Base-by-base conservation (phyloP, 2,797 vertebrate genomes). In the Orientallactaga sibirica region DNA sequence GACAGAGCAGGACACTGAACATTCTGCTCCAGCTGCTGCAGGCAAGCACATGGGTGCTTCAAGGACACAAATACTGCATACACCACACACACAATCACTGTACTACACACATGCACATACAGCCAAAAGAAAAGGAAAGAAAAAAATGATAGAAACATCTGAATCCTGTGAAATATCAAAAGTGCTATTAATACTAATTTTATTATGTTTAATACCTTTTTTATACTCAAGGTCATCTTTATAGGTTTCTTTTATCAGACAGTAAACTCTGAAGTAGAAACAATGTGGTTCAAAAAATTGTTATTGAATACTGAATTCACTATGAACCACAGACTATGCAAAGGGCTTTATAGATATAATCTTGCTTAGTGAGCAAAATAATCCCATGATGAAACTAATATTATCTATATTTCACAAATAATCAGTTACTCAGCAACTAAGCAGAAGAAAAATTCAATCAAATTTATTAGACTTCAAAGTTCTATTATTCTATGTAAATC, bases 391-490 rank as follows among this genome's bases (percentile, higher is more conserved):
- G 84, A 14, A 86, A 94, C 19, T 61, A 81, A 48, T 75, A 90
- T 67, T 90, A 90, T 77, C 9, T 37, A 4, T 37, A 88, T 58
- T 88, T 91, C 91, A 94, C 33, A 94, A 88, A 96, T 20, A 78
- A 52, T 48, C 9, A 82, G 48, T 75, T 22, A 90, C 10, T 91
- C 8, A 75, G 14, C 18, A 90, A 93, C 41, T 88, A 68, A 62
- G 70, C 73, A 75, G 71, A 20, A 93, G 74, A 15, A 84, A 90
- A 92, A 88, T 70, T 94, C 86, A 92, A 55, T 3, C 74, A 81
- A 3, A 15, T 74, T 20, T 90, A 18, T 74, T 25, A 86, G 77
- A 81, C 61, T 94, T 83, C 68, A 87, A 95, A 90, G 70, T 80
- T 76, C 70, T 94, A 8, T 75, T 78, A 91, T 64, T 89, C 55